A percentile compares a stretch with the other conserved stretches of the same genome.
These are phyloP conservation scores for Ptyas mucosa DNA, from an alignment of 2,113 vertebrate genomes.

Conservation along the genomic window DNA sequence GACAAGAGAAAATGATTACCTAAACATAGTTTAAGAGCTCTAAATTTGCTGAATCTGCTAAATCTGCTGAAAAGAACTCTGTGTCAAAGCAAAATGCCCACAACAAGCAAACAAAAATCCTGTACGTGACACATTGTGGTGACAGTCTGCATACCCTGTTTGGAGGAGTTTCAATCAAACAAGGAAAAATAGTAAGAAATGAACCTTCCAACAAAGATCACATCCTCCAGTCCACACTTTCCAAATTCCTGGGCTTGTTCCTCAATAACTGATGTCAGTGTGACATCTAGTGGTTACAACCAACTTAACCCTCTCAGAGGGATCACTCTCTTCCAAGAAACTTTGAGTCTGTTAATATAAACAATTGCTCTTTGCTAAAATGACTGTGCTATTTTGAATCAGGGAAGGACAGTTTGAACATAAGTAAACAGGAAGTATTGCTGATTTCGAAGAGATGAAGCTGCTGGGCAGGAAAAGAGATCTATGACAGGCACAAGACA, in stretches of 20 bases:
- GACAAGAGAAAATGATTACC: background rate
- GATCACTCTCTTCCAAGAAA: background rate
- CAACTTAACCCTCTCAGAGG: constrained; percentile 49
- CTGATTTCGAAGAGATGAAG: background rate
- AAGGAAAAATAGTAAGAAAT: constrained; percentile 10
- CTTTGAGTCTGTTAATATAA: background rate
- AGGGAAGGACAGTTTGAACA: background rate
- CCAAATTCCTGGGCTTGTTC: background rate
- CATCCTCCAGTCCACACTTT: background rate
- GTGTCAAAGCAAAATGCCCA: background rate
- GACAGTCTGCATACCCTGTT: background rate
- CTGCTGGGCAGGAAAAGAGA: background rate
- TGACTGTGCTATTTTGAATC: background rate
- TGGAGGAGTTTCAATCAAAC: constrained; percentile 24
- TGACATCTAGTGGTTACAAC: constrained; percentile 73
- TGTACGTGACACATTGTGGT: background rate
- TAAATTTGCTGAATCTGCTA: rapidly evolving
- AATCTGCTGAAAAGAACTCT: rapidly evolving
- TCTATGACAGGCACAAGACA: background rate
- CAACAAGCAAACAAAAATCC: background rate
- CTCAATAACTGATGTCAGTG: constrained; percentile 46
- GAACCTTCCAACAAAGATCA: constrained; percentile 23
- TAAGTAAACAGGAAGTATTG: background rate
- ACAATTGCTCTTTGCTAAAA: background rate
- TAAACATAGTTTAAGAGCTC: background rate